Evolutionary conservation across 2,113 vertebrate genomes (phyloP), one percentile per base, ranked within the genome.

Genomic region (Microcebus tavaratra): DNA sequence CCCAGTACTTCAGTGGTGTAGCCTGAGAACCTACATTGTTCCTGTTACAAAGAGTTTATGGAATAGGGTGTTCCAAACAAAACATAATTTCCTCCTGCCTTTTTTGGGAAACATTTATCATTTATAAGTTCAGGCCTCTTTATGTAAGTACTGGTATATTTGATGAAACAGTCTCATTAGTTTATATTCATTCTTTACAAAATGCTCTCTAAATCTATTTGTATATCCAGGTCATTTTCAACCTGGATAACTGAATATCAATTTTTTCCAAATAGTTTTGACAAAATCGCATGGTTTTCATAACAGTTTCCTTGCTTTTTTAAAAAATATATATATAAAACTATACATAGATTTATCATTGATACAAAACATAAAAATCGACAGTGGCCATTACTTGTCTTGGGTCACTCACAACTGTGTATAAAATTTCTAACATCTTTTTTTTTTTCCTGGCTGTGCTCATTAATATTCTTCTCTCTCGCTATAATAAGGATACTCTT

Each of bases 241-340:
- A 59, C 20, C 75, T 81, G 61, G 78, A 90, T 73, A 72, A 76
- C 14, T 48, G 21, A 73, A 84, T 76, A 87, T 63, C 39, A 81
- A 11, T 86, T 78, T 87, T 89, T 89, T 57, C 83, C 29, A 90
- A 88, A 72, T 14, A n/a, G 14, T 89, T 95, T 53, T 94, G 42
- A 85, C 45, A 96, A 98, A 91, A 86, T 92, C 25, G 80, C 68
- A 90, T 23, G 14, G 6, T 73, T 92, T 93, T 83, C 78, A 27
- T 57, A 80, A 90, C 29, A 42, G 8, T 73, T 82, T 13, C 89
- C 20, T 92, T 79, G 55, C 42, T 94, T 76, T 53, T 34, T 45
- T 12, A 2, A 18, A 55, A 18, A 57, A 36, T 42, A 42, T 42
- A 42, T 42, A 83, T 84, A 29, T 59, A 55, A 82, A 90, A 45